Percentiles rank a stretch among this genome's conserved stretches.
These are phyloP conservation scores for Hydropsyche betteni DNA, from an alignment of 2,888 invertebrate species.

Conservation along the genomic window DNA sequence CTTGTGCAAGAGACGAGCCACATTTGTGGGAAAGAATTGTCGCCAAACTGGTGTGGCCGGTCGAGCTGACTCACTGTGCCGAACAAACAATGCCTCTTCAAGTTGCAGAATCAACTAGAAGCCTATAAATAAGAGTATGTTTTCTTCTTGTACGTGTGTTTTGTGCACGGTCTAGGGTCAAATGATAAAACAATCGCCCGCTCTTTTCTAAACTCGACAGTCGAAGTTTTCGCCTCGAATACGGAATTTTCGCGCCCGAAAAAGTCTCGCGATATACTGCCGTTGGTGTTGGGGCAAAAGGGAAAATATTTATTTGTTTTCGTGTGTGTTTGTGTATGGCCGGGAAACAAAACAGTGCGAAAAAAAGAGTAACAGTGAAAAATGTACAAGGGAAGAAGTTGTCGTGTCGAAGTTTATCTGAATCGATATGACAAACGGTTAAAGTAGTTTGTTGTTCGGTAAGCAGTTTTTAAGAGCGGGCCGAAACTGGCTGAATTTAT, in stretches of 20 bases:
- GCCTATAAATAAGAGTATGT: neutral
- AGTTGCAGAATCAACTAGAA: constrained; percentile 15
- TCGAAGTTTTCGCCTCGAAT: neutral
- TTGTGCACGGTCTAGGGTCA: neutral
- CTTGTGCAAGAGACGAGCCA: neutral
- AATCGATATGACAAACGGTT: constrained; percentile 27
- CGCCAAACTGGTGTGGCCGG: constrained; percentile 41
- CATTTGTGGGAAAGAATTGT: constrained; percentile 40
- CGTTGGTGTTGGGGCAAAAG: neutral
- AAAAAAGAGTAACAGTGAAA: constrained; percentile 4
- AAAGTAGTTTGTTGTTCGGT: constrained; percentile 15
- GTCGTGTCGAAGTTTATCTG: constrained; percentile 21
- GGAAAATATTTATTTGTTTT: neutral
- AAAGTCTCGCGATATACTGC: too few relatives aligned
- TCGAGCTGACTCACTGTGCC: constrained; percentile 30
- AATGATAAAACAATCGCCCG: constrained; percentile 18
- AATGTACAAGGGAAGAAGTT: constrained; percentile 16
- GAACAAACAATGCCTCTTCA: constrained; percentile 27
- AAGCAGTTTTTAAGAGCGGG: constrained; percentile 9
- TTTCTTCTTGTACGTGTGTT: neutral
- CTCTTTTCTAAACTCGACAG: neutral
- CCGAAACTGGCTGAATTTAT: neutral
- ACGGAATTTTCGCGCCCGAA: too few relatives aligned
- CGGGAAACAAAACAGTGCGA: neutral
- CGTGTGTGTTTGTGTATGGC: neutral